Base-by-base conservation (phyloP, 1,140 invertebrate genomes). In the Caenorhabditis brenneri region DNA sequence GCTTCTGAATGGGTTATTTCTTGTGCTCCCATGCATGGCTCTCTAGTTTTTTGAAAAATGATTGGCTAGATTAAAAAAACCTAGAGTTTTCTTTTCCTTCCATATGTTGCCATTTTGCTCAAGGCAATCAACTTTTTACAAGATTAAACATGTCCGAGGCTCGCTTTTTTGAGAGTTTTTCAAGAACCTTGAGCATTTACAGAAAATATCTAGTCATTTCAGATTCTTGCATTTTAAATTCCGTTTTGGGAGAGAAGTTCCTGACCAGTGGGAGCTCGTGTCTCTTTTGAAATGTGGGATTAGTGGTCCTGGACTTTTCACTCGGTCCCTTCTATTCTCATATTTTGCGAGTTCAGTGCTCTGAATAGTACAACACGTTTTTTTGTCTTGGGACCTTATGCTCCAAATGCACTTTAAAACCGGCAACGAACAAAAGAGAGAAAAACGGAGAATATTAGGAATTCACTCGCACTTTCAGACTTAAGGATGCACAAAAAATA, bases 31-130 rank as follows among this genome's bases (percentile, higher is more conserved):
- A 42, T 19, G 22, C 22, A 39, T 31, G 36, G 19, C 80, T 5
- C 6, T 51, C 81, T n/a, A n/a, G 22, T 81, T 82, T 82, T 69
- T 82, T 82, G 65, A 42, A 42, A 74, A 74, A 74, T 74, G 65
- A 74, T 42, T 74, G 65, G 65, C 65, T 42, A 74, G 65, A 74
- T 74, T 74, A 74, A 74, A 74, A 74, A 74, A 74, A 33, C 36
- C 22, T 19, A 7, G 5, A 0, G 29, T 36, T 65, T 7, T 58
- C 22, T 33, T 65, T 65, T 65, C 31, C 24, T 7, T 36, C 65
- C 16, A 42, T 42, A 74, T 36, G 65, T 74, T 74, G 65, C 65
- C 65, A 74, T 74, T 74, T 74, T 74, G 65, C 65, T 74, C 36
- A 42, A 74, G 65, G 65, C 65, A 74, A 74, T 74, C 65, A 74